Percentiles rank a stretch among this genome's conserved stretches.
phyloP scores from a whole-genome alignment of 2,888 invertebrate genomes.

The Rutpela maculata region DNA sequence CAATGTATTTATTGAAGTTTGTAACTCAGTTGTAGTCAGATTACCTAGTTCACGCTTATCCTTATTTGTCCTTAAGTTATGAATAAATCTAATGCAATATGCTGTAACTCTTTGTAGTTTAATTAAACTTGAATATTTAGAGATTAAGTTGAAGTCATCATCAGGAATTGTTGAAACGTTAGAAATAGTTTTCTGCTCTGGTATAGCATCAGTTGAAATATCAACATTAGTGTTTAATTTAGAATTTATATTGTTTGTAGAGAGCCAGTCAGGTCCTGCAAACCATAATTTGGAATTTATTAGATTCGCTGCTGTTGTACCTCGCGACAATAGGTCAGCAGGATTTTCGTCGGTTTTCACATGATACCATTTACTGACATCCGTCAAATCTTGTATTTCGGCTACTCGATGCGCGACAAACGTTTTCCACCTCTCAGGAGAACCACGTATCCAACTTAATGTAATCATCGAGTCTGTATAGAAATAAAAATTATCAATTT shows the following conservation, averaged over 20 bases:
- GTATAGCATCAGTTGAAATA: background rate
- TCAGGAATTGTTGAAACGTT: background rate
- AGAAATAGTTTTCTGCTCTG: background rate
- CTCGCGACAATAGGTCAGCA: constrained; percentile 36
- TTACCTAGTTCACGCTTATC: background rate
- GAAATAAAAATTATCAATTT: background rate
- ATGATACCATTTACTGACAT: constrained; percentile 32
- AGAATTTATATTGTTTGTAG: background rate
- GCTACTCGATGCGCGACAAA: constrained; percentile 43
- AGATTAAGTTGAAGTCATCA: constrained; percentile 14
- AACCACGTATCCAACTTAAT: constrained; percentile 29
- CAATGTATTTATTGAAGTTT: too few relatives aligned
- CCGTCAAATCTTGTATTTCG: constrained; percentile 38
- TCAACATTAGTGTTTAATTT: background rate
- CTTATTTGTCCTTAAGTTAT: background rate
- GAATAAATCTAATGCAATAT: constrained; percentile 17
- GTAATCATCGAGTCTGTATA: constrained; percentile 31
- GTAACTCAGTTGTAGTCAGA: too few relatives aligned
- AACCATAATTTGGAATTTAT: constrained; percentile 30
- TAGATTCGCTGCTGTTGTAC: constrained; percentile 3
- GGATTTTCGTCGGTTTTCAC: constrained; percentile 41
- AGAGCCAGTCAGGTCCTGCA: constrained; percentile 27
- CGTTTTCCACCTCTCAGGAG: constrained; percentile 27
- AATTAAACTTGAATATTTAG: background rate
- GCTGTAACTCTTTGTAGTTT: constrained; percentile 20